Percentiles rank a stretch among this genome's conserved stretches.
phyloP scores from a whole-genome alignment of 2,888 invertebrate genomes.

The Synergus japonicus region DNA sequence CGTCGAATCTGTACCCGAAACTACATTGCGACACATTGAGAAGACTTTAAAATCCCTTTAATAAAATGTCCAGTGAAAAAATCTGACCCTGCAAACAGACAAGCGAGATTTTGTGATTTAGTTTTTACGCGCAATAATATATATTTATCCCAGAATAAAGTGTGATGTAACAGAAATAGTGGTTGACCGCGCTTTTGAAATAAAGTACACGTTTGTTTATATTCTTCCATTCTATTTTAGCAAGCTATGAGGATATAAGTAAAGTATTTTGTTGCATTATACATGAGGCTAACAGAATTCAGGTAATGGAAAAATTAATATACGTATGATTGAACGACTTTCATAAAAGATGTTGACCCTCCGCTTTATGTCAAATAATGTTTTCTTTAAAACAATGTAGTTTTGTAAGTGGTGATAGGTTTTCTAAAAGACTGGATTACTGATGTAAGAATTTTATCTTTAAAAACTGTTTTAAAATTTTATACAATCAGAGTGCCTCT shows the following conservation, averaged over 20 bases:
- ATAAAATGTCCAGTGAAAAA: conserved; percentile 31
- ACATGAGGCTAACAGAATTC: too few species aligned
- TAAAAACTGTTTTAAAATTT: neutral
- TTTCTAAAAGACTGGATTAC: conserved; percentile 6
- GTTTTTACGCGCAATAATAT: neutral
- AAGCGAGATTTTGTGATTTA: neutral
- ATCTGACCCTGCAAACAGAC: neutral
- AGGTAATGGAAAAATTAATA: neutral
- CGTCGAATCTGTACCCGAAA: conserved; percentile 88
- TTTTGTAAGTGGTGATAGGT: neutral
- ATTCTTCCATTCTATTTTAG: conserved; percentile 20
- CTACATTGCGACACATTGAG: conserved; percentile 89
- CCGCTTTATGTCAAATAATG: too few species aligned
- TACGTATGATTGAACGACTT: neutral
- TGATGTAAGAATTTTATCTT: conserved; percentile 1
- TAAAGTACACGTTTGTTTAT: conserved; percentile 11
- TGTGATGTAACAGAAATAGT: conserved; percentile 10
- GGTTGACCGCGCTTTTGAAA: neutral
- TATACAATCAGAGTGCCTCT: conserved; percentile 9
- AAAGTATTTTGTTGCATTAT: too few species aligned
- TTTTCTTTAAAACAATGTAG: neutral
- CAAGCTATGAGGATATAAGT: neutral
- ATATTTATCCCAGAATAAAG: neutral
- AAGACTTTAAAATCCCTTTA: conserved; percentile 85
- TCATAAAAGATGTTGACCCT: neutral